Conservation (phyloP, 2,797 vertebrate species). For the Microchirus variegatus region DNA sequence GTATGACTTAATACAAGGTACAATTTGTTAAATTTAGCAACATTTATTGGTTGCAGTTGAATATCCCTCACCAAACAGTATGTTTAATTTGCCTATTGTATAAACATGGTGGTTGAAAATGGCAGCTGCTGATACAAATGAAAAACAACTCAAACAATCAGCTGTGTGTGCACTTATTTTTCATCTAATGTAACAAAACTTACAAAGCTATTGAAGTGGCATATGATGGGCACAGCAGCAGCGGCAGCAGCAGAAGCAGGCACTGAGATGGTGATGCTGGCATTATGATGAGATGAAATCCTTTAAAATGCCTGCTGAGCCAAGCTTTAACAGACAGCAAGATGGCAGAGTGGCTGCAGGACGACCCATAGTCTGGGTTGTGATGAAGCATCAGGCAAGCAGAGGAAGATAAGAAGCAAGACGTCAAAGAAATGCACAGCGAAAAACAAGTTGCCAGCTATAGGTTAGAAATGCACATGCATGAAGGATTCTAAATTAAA, state of each 20-base stretch:
- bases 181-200: constrained; percentile 44
- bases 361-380: constrained; percentile 48
- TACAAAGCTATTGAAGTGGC: constrained; percentile 60
- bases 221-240: constrained; percentile 45
- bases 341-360: constrained; percentile 56
- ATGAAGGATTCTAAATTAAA: background rate
- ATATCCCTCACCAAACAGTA: too few relatives aligned
- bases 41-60: too few relatives aligned
- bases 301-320: constrained; percentile 49
- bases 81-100: too few relatives aligned
- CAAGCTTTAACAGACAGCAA: constrained; percentile 52
- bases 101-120: too few relatives aligned
- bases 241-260: constrained; percentile 13
- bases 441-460: constrained; percentile 37
- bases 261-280: constrained; percentile 48
- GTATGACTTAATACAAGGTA: too few relatives aligned
- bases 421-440: constrained; percentile 37
- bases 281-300: constrained; percentile 56
- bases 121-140: background rate
- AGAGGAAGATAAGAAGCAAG: constrained; percentile 54
- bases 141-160: background rate
- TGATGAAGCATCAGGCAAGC: constrained; percentile 65
- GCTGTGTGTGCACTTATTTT: background rate
- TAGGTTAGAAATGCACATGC: constrained; percentile 27
- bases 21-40: too few relatives aligned